These are phyloP conservation scores for Platichthys stellatus DNA, from an alignment of 2,113 vertebrate genomes.

Conservation along the genomic window DNA sequence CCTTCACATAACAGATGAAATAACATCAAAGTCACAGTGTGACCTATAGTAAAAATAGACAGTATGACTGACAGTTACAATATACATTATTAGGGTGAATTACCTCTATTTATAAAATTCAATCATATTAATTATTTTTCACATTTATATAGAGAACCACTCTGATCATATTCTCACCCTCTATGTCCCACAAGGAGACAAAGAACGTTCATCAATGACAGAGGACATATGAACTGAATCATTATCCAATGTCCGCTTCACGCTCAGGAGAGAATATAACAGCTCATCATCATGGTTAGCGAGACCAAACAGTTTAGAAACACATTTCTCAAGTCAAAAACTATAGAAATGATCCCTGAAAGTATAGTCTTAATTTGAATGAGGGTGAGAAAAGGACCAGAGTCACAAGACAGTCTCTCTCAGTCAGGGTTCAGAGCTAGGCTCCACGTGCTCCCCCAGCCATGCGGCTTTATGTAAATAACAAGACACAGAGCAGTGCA, in stretches of 20 bases:
- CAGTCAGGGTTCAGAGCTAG: conserved; percentile 14
- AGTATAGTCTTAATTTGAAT: conserved; percentile 59
- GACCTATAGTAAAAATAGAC: too few relatives aligned
- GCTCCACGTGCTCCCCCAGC: not conserved
- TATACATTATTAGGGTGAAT: too few relatives aligned
- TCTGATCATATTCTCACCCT: conserved; percentile 62
- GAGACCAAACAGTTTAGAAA: conserved; percentile 74
- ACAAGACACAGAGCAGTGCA: not conserved
- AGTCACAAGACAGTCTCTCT: not conserved
- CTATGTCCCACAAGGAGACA: not conserved
- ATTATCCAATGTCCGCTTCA: conserved; percentile 53
- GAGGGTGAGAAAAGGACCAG: fast-evolving
- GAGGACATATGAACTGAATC: conserved; percentile 34
- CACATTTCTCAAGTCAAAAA: conserved; percentile 69
- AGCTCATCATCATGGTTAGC: conserved; percentile 64
- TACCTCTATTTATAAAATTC: too few relatives aligned
- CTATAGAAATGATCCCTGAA: conserved; percentile 81
- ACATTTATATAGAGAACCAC: conserved; percentile 18
- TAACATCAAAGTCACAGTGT: too few relatives aligned
- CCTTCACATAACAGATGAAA: too few relatives aligned
- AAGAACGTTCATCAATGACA: conserved; percentile 66
- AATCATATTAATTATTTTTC: too few relatives aligned
- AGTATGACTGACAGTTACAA: too few relatives aligned
- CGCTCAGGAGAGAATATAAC: conserved; percentile 63
- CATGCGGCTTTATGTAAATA: not conserved